phyloP scores from a whole-genome alignment of 1,140 invertebrate genomes.

The Octopus sinensis region DNA sequence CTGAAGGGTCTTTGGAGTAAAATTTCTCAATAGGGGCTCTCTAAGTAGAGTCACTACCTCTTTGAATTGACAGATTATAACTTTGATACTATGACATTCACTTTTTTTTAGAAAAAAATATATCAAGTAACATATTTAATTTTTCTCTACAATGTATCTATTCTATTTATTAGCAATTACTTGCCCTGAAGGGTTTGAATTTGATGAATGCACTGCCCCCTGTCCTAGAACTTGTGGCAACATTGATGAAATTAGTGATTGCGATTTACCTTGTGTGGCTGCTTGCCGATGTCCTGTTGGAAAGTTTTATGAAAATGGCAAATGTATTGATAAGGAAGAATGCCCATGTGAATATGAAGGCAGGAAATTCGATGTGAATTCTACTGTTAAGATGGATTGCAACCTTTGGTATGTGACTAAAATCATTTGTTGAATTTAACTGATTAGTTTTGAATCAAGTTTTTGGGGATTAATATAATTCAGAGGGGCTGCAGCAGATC shows the following conservation, averaged over 20 bases:
- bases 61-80: too few species aligned
- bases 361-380: constrained; percentile 12
- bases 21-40: too few species aligned
- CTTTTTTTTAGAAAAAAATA: too few species aligned
- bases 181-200: constrained; percentile 23
- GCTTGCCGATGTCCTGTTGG: constrained; percentile 24
- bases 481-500: too few species aligned
- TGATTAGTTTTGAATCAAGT: too few species aligned
- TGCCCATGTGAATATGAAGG: constrained; percentile 27
- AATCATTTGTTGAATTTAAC: neutral
- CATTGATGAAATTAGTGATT: constrained; percentile 15
- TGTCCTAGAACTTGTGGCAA: constrained; percentile 25
- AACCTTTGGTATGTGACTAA: constrained; percentile 24
- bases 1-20: too few species aligned
- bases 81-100: too few species aligned
- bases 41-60: too few species aligned
- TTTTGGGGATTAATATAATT: too few species aligned
- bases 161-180: neutral
- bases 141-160: too few species aligned
- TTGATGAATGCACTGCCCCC: constrained; percentile 23
- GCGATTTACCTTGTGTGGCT: constrained; percentile 18
- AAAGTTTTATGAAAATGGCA: constrained; percentile 23
- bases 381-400: constrained; percentile 24
- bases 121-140: too few species aligned
- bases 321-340: constrained; percentile 23